Conservation (phyloP, 2,113 vertebrate genomes). For the Brachypodius melanocephalos region DNA sequence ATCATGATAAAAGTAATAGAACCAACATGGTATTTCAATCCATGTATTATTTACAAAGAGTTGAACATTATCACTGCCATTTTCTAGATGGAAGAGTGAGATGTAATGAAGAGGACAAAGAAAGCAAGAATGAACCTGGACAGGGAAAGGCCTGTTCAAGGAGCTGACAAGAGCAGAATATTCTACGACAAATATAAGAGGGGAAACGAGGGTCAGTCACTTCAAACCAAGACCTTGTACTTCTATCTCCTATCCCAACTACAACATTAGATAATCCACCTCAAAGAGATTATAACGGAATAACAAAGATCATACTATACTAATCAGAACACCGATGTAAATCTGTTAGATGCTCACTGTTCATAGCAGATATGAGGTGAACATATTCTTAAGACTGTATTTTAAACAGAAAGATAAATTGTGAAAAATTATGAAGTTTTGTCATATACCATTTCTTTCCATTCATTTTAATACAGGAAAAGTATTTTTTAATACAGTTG, state of each 20-base stretch:
- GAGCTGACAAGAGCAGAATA: background rate
- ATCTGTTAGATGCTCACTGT: background rate
- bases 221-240: background rate
- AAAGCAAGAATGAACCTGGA: background rate
- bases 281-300: background rate
- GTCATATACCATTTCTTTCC: background rate
- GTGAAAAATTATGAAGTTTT: background rate
- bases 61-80: background rate
- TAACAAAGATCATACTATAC: background rate
- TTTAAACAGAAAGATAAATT: background rate
- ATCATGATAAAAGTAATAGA: background rate
- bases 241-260: background rate
- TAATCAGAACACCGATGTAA: background rate
- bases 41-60: background rate
- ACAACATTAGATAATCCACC: background rate
- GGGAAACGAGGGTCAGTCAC: background rate
- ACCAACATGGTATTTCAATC: background rate
- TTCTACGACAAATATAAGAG: background rate
- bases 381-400: background rate
- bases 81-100: background rate
- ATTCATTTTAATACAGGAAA: background rate
- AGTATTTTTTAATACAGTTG: background rate
- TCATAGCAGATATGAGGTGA: background rate
- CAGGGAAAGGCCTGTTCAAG: background rate
- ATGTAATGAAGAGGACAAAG: background rate